A percentile compares a stretch with the other conserved stretches of the same genome.
These are phyloP conservation scores for Dipus sagitta DNA, from an alignment of 2,797 vertebrate species.

Conservation along the genomic window DNA sequence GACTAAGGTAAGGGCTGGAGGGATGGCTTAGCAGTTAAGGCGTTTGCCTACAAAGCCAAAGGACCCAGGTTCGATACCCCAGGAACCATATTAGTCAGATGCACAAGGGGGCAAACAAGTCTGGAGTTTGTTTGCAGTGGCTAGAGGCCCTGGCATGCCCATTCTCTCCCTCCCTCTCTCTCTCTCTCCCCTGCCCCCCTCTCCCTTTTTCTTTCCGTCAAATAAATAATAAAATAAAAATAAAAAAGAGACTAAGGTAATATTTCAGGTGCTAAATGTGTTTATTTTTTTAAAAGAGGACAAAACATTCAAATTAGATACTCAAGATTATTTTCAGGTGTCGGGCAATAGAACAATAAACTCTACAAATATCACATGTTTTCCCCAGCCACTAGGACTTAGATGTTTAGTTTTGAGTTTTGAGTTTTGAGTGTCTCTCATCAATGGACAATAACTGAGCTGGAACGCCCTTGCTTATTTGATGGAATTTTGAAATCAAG, in stretches of 20 bases:
- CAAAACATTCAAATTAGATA: conserved; percentile 60
- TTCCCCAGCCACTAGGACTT: conserved; percentile 42
- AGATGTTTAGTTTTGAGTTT: conserved; percentile 45
- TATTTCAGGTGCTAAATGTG: conserved; percentile 61
- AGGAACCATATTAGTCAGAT: too few relatives aligned
- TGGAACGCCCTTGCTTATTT: conserved; percentile 16
- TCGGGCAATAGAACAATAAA: conserved; percentile 44
- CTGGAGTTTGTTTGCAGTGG: too few relatives aligned
- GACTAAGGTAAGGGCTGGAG: too few relatives aligned
- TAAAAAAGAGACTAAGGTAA: neutral
- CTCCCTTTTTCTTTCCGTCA: too few relatives aligned
- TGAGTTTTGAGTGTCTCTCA: conserved; percentile 30
- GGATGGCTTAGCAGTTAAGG: too few relatives aligned
- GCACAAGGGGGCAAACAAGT: too few relatives aligned
- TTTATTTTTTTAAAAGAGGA: conserved; percentile 23
- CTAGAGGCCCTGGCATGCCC: too few relatives aligned
- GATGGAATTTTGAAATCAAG: conserved; percentile 52
- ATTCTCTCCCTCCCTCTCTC: too few relatives aligned
- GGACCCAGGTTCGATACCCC: too few relatives aligned
- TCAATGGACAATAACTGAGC: conserved; percentile 38
- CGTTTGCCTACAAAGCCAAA: too few relatives aligned
- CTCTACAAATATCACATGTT: conserved; percentile 18
- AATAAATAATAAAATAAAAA: too few relatives aligned
- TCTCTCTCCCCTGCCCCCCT: too few relatives aligned
- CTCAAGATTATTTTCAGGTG: conserved; percentile 66